phyloP scores from a whole-genome alignment of 2,113 vertebrate species.

The mouse (Mus musculus) region DNA sequence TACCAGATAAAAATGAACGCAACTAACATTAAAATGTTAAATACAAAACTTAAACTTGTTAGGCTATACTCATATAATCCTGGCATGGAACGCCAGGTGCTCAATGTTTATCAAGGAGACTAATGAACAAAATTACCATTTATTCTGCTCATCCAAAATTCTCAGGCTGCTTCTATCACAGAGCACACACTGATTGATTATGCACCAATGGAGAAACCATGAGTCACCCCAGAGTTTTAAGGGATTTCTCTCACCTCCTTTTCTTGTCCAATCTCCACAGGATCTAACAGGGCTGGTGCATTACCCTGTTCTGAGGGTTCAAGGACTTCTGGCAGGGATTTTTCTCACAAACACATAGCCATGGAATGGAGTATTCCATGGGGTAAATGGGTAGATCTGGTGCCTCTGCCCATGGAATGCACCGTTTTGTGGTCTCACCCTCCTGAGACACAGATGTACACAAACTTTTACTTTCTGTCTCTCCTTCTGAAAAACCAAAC shows the following conservation, averaged over 20 bases:
- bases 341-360: constrained; percentile 20
- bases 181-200: neutral
- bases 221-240: neutral
- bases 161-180: neutral
- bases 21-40: neutral
- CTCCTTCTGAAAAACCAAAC: constrained; percentile 45
- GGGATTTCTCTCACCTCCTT: constrained; percentile 28
- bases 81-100: neutral
- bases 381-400: neutral
- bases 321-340: constrained; percentile 40
- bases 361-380: neutral
- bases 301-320: neutral
- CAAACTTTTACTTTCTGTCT: neutral
- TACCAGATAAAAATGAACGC: neutral
- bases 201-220: neutral
- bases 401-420: neutral
- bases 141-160: neutral
- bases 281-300: constrained; percentile 53
- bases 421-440: rapidly evolving
- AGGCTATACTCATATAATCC: neutral
- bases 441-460: neutral
- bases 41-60: neutral
- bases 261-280: constrained; percentile 20
- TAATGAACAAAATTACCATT: neutral
- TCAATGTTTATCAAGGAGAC: neutral